Percentiles rank a stretch among this genome's conserved stretches.
phyloP scores from a whole-genome alignment of 2,888 invertebrate species.

The Dicroscelio sp. region DNA sequence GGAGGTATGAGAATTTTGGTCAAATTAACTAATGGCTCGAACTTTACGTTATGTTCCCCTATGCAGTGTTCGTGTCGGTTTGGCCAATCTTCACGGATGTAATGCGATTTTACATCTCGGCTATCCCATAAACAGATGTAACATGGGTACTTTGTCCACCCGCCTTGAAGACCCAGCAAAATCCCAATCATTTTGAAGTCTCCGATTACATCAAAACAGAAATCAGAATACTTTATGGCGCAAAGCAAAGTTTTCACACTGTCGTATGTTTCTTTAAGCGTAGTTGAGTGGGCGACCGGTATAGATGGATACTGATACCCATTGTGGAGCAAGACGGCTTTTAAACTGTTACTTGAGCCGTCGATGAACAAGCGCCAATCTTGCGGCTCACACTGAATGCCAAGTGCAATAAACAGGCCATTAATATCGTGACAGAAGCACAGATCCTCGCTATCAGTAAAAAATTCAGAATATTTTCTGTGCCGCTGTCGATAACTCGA shows the following conservation, averaged over 20 bases:
- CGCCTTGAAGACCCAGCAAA: conserved; percentile 79
- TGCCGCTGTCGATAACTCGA: background rate
- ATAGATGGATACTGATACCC: conserved; percentile 87
- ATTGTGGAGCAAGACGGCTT: conserved; percentile 85
- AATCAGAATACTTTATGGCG: conserved; percentile 56
- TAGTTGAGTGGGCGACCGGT: conserved; percentile 83
- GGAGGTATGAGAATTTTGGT: conserved; percentile 54
- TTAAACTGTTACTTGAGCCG: conserved; percentile 66
- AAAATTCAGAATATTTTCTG: background rate
- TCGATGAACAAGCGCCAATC: conserved; percentile 12
- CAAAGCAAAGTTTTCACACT: conserved; percentile 45
- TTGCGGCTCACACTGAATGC: background rate
- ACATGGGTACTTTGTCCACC: conserved; percentile 85
- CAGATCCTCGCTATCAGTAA: background rate
- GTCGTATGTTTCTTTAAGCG: conserved; percentile 82
- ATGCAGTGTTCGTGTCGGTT: conserved; percentile 70
- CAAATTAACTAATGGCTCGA: conserved; percentile 19
- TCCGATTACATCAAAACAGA: conserved; percentile 85
- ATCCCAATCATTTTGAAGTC: conserved; percentile 88
- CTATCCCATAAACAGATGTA: conserved; percentile 85
- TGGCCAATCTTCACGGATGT: conserved; percentile 79
- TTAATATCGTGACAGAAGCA: background rate
- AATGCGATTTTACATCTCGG: conserved; percentile 77
- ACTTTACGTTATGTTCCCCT: conserved; percentile 80
- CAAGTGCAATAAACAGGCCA: background rate